These are phyloP conservation scores for Otus sunia DNA, from an alignment of 2,113 vertebrate genomes.

Conservation along the genomic window DNA sequence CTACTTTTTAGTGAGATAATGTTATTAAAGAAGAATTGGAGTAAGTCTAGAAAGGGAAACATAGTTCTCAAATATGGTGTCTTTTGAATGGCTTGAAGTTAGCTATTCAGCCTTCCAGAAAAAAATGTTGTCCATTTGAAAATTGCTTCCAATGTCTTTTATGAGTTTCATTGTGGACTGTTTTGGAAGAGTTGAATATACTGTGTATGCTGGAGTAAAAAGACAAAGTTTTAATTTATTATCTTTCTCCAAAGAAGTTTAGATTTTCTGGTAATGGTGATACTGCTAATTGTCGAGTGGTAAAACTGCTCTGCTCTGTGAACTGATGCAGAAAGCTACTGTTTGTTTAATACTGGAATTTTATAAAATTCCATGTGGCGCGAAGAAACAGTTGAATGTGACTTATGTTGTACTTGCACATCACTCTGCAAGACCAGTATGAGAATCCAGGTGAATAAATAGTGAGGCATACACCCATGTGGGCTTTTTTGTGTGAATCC, in stretches of 20 bases:
- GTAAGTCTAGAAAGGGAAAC: not conserved
- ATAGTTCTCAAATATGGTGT: not conserved
- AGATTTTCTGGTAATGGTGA: not conserved
- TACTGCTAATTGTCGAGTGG: not conserved
- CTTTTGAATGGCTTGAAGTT: not conserved
- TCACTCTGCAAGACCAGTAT: not conserved
- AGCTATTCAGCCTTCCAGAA: not conserved
- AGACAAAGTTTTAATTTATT: not conserved
- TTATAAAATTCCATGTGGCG: not conserved
- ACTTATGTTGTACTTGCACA: not conserved
- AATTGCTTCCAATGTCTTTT: not conserved
- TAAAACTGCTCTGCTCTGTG: not conserved
- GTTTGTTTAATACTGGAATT: not conserved
- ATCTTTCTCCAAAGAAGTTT: not conserved
- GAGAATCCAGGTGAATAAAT: conserved; percentile 4
- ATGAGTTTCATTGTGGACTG: not conserved
- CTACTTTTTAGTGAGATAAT: not conserved
- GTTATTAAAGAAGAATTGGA: not conserved
- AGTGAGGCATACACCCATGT: not conserved
- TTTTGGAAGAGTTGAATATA: not conserved
- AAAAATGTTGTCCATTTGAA: not conserved
- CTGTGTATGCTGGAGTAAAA: not conserved
- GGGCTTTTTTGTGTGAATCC: not conserved
- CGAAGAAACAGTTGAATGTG: not conserved
- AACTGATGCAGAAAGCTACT: not conserved